Percentiles rank a stretch among this genome's conserved stretches.
phyloP scores from a whole-genome alignment of 2,113 vertebrate genomes.

The Arvicanthis niloticus region DNA sequence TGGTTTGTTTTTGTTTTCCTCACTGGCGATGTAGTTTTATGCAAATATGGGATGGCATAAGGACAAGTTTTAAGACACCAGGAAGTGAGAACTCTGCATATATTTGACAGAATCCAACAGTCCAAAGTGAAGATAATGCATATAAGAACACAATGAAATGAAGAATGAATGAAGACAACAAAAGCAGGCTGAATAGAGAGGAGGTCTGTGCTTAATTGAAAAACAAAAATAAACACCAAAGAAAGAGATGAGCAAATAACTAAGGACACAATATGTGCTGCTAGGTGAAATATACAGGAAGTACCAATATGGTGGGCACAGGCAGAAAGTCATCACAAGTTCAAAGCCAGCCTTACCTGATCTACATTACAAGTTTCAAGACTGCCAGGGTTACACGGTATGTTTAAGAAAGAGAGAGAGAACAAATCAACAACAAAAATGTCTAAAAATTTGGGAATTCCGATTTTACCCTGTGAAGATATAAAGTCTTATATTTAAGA shows the following conservation, averaged over 20 bases:
- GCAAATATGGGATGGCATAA: slow-evolving; percentile 40
- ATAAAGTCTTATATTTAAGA: background rate
- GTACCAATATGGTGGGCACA: background rate
- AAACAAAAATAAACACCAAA: background rate
- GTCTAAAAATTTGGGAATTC: background rate
- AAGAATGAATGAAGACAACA: background rate
- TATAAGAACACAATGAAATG: background rate
- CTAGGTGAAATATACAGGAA: background rate
- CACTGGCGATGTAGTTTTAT: background rate
- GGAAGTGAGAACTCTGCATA: background rate
- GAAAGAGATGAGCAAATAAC: slow-evolving; percentile 2
- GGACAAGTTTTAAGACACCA: slow-evolving; percentile 12
- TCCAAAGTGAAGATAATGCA: background rate
- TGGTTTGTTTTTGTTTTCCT: background rate
- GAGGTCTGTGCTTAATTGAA: background rate
- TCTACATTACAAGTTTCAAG: background rate
- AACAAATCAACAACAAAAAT: background rate
- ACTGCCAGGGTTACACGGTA: background rate
- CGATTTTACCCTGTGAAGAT: background rate
- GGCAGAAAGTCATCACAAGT: no score
- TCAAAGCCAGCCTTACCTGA: no score
- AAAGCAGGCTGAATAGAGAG: background rate
- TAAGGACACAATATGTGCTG: background rate
- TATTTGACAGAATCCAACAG: background rate
- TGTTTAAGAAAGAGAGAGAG: background rate